These are phyloP conservation scores for Sinella curviseta DNA, from an alignment of 1,140 invertebrate genomes.

Conservation along the genomic window DNA sequence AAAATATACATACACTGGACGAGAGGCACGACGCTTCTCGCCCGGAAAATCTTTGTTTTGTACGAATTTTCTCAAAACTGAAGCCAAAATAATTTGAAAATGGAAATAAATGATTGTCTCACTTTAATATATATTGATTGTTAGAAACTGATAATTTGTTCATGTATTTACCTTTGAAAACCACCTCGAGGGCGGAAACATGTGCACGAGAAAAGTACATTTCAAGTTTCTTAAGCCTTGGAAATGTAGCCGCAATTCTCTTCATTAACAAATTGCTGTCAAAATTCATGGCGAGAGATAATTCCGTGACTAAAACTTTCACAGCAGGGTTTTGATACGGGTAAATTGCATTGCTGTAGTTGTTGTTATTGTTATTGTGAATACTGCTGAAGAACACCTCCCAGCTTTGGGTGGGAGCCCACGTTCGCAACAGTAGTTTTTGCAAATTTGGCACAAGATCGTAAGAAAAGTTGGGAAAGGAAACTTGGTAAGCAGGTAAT, in stretches of 20 bases:
- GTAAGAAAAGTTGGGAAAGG: slow-evolving; percentile 22
- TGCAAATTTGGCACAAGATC: slow-evolving; percentile 13
- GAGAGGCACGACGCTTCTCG: too few species aligned
- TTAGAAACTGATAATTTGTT: background rate
- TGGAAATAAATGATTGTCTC: too few species aligned
- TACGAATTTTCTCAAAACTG: too few species aligned
- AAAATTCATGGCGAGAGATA: slow-evolving; percentile 26
- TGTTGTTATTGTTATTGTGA: background rate
- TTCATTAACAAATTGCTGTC: background rate
- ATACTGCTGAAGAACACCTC: background rate
- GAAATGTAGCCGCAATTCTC: background rate
- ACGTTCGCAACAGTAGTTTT: slow-evolving; percentile 13
- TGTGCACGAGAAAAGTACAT: slow-evolving; percentile 20
- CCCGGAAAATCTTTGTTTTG: too few species aligned
- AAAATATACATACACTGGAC: too few species aligned
- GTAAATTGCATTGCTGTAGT: background rate
- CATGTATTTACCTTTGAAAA: too few species aligned
- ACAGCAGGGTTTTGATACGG: background rate
- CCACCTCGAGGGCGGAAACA: background rate
- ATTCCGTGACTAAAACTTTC: background rate
- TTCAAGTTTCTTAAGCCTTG: background rate
- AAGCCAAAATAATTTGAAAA: too few species aligned
- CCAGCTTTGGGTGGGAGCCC: slow-evolving; percentile 11
- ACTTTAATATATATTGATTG: background rate
- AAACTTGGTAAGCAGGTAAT: slow-evolving; percentile 14